These are phyloP conservation scores for Ifrita kowaldi DNA, from an alignment of 2,113 vertebrate genomes.

Conservation along the genomic window DNA sequence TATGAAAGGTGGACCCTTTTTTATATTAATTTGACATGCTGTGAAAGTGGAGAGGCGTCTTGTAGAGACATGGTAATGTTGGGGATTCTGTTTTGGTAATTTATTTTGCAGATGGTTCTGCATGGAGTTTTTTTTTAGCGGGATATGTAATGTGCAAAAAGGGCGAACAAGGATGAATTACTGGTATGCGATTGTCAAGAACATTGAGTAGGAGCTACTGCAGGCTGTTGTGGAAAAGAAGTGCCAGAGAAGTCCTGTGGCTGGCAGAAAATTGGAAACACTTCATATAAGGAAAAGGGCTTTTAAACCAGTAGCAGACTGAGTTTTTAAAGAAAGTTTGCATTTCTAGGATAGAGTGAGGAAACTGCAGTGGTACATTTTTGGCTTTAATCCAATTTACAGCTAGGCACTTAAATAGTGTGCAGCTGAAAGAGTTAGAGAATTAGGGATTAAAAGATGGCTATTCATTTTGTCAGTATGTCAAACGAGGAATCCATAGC, in stretches of 20 bases:
- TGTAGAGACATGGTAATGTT: neutral
- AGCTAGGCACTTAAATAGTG: neutral
- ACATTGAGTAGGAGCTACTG: neutral
- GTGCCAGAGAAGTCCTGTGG: neutral
- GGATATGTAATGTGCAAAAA: neutral
- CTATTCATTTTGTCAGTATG: slow-evolving; percentile 44
- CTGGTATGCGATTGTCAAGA: neutral
- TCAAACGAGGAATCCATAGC: neutral
- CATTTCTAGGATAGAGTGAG: neutral
- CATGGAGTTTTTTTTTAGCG: neutral
- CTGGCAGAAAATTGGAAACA: neutral
- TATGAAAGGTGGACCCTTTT: neutral
- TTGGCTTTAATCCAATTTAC: slow-evolving; percentile 26
- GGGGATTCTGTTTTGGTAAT: neutral
- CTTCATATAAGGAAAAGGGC: neutral
- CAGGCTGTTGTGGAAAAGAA: neutral
- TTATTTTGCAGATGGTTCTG: neutral
- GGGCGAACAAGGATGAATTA: neutral
- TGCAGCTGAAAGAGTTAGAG: neutral
- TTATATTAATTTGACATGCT: neutral
- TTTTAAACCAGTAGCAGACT: neutral
- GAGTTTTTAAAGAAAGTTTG: neutral
- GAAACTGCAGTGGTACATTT: neutral
- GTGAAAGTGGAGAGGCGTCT: neutral
- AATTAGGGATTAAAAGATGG: slow-evolving; percentile 36